Base-by-base conservation (phyloP, 2,113 vertebrate species). In the Gymnobelideus leadbeateri region DNA sequence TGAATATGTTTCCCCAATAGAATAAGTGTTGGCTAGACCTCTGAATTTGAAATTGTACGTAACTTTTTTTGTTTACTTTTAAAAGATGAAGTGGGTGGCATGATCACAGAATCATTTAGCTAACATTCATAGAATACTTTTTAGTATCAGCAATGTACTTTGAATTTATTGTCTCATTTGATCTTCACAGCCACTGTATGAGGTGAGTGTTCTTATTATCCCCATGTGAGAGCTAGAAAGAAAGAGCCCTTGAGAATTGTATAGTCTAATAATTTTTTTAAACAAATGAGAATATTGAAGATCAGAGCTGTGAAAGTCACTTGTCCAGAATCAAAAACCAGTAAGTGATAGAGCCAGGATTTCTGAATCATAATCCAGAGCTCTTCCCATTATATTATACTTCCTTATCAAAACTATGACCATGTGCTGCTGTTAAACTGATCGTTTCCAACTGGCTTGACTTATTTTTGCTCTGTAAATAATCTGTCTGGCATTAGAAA, bases 1-100 rank as follows among this genome's bases (percentile, higher is more conserved):
- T 92, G 26, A 91, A 90, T 46, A 21, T 90, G 93, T 95, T 68
- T 37, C 89, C 93, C 47, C 31, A 93, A 19, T 90, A 94, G 96
- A 94, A 54, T 92, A 8, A 37, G 26, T n/a, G 77, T 95, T 93
- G 91, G 53, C 51, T 97, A 21, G 55, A 91, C 11, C 92, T 24
- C 37, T 91, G 93, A 14, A 7, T 93, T 57, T 93, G 11, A 57
- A 94, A 91, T 52, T 28, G 92, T 23, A 91, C 68, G n/a, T 94
- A 95, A 8, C 92, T 51, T 23, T 26, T 94, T 46, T 89, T 95
- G 68, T 90, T 94, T 31, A 89, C 55, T 51, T 53, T 51, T 53
- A 89, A 95, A 96, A 55, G 93, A 53, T 89, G 49, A 47, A 90
- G 51, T 89, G 12, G 11, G 68, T 84, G 23, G 19, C 68, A 8